phyloP scores from a whole-genome alignment of 2,797 vertebrate genomes.

The Helicolenus hilgendorfi region DNA sequence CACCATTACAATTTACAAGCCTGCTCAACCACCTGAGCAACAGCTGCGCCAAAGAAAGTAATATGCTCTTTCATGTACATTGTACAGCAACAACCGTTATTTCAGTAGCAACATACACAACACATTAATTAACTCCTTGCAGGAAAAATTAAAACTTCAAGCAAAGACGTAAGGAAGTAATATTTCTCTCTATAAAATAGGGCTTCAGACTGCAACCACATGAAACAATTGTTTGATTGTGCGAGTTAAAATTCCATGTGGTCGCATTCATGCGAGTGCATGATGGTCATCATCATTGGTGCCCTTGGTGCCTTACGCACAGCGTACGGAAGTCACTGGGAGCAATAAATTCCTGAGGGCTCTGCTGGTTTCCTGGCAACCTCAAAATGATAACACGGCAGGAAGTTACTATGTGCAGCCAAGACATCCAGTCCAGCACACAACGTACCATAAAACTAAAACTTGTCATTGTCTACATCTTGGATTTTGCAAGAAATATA shows the following conservation, averaged over 20 bases:
- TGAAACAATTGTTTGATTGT: not conserved
- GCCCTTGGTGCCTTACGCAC: too few species aligned
- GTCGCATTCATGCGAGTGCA: not conserved
- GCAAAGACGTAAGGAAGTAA: not conserved
- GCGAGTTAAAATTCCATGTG: not conserved
- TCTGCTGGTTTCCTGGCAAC: not conserved
- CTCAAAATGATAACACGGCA: not conserved
- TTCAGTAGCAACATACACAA: not conserved
- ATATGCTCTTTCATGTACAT: not conserved
- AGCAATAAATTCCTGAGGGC: not conserved
- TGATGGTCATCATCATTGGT: not conserved
- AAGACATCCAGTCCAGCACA: not conserved
- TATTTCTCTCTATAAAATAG: too few species aligned
- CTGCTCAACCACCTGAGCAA: not conserved
- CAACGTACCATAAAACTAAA: not conserved
- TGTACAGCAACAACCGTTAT: not conserved
- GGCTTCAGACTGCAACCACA: too few species aligned
- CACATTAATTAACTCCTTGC: not conserved
- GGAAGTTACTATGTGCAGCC: not conserved
- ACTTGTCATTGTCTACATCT: too few species aligned
- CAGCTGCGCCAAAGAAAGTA: not conserved
- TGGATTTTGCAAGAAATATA: not conserved
- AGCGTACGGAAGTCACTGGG: too few species aligned
- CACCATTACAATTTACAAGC: not conserved
- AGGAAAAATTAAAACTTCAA: not conserved